Evolutionary conservation across 1,140 invertebrate genomes (phyloP).

Genomic region (Cyclargus thomasi): DNA sequence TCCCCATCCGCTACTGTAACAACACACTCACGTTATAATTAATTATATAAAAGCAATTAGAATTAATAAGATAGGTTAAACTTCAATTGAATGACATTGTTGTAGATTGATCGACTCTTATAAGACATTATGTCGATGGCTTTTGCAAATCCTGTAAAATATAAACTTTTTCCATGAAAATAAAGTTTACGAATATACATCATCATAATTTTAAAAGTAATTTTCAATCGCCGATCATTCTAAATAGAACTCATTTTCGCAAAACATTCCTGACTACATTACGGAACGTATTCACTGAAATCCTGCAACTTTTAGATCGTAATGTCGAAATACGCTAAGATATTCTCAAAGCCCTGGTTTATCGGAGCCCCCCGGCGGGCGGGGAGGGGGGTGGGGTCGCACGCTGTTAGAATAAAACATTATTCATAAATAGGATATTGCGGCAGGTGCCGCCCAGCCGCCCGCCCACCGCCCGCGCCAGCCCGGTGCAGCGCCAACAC

Average conservation of each 20-base stretch:
- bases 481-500: constrained; percentile 36
- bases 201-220: too few species aligned
- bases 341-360: constrained; percentile 19
- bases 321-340: constrained; percentile 15
- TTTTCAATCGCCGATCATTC: too few species aligned
- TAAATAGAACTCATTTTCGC: too few species aligned
- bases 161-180: too few species aligned
- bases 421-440: constrained; percentile 73
- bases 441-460: constrained; percentile 43
- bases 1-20: constrained; percentile 13
- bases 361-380: constrained; percentile 15
- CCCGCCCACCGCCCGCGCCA: constrained; percentile 26
- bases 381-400: constrained; percentile 39
- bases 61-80: not conserved
- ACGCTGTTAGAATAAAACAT: constrained; percentile 71
- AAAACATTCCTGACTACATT: too few species aligned
- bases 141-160: not conserved
- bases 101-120: not conserved
- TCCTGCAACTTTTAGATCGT: constrained; percentile 9
- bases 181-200: too few species aligned
- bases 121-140: not conserved
- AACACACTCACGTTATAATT: constrained; percentile 20
- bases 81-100: not conserved
- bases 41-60: constrained; percentile 15
- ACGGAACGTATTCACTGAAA: not conserved